These are phyloP conservation scores for Spea hammondii DNA, from an alignment of 2,797 vertebrate genomes.

Conservation along the genomic window DNA sequence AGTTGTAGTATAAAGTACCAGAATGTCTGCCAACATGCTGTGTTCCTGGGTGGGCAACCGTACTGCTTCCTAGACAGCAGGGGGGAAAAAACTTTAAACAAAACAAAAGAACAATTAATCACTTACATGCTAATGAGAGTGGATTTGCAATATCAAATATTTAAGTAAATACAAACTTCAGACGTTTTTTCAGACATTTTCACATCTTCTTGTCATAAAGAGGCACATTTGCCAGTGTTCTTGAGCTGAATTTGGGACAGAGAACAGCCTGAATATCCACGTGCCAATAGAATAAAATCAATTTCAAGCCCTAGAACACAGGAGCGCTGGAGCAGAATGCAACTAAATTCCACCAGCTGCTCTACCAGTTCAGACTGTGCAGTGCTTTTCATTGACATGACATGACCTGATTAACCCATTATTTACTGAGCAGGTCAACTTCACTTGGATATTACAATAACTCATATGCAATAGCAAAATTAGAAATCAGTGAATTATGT, in stretches of 20 bases:
- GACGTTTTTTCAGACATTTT: no score
- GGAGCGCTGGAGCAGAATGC: constrained; percentile 57
- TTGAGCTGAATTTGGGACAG: constrained; percentile 35
- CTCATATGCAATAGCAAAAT: background rate
- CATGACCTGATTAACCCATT: constrained; percentile 45
- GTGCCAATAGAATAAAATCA: constrained; percentile 61
- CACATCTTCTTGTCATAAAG: no score
- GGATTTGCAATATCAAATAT: background rate
- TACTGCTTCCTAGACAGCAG: no score
- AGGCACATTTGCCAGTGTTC: constrained; percentile 4
- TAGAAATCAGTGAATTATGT: background rate
- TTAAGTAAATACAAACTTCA: background rate
- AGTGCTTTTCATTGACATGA: constrained; percentile 8
- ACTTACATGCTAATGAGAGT: background rate
- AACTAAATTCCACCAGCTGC: constrained; percentile 57
- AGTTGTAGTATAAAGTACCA: constrained; percentile 29
- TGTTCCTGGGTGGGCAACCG: constrained; percentile 28
- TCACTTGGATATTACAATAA: background rate
- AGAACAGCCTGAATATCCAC: constrained; percentile 55
- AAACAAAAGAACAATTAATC: constrained; percentile 7
- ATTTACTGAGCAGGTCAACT: constrained; percentile 19
- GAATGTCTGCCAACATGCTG: constrained; percentile 16
- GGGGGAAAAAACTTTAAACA: background rate
- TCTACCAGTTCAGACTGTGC: constrained; percentile 50
- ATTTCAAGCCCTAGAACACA: constrained; percentile 57